A percentile compares a stretch with the other conserved stretches of the same genome.
Evolutionary conservation across 92 coral and sea anemone genomes (phyloP).

Genomic region (Galaxea fascicularis): DNA sequence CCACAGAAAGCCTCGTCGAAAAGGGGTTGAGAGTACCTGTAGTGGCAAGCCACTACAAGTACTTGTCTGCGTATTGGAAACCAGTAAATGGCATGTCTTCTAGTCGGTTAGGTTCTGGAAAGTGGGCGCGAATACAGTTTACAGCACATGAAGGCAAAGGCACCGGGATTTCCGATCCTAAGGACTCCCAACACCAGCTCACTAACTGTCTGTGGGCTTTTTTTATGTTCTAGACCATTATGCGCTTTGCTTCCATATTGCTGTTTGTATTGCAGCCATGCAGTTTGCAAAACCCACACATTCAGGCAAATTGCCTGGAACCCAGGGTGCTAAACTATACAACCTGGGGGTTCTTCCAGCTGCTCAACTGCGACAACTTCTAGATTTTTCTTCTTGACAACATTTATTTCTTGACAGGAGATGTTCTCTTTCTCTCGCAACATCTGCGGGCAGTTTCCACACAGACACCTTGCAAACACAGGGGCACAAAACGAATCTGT

Average conservation of each 20-base stretch:
- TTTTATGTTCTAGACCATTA: constrained; percentile 61
- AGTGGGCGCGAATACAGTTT: constrained; percentile 71
- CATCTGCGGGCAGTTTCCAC: constrained; percentile 49
- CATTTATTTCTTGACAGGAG: constrained; percentile 29
- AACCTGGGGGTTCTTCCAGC: constrained; percentile 30
- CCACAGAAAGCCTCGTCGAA: too few species aligned
- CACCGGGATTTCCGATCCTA: constrained; percentile 64
- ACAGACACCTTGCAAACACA: constrained; percentile 50
- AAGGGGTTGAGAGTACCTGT: too few species aligned
- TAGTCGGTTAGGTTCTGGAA: constrained; percentile 61
- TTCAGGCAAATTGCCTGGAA: neutral
- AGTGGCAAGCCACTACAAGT: too few species aligned
- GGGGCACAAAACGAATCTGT: too few species aligned
- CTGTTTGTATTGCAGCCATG: constrained; percentile 68
- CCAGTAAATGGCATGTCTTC: constrained; percentile 67
- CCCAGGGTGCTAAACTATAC: neutral
- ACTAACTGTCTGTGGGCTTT: constrained; percentile 56
- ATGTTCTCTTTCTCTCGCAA: constrained; percentile 26
- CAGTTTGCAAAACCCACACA: constrained; percentile 66
- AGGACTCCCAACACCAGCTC: constrained; percentile 65
- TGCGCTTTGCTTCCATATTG: constrained; percentile 48
- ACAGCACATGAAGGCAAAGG: constrained; percentile 76
- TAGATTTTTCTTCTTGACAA: neutral
- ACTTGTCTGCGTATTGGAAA: constrained; percentile 54
- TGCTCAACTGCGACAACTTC: constrained; percentile 29